Conservation (phyloP, 2,888 invertebrate species). For the Mamestra brassicae region DNA sequence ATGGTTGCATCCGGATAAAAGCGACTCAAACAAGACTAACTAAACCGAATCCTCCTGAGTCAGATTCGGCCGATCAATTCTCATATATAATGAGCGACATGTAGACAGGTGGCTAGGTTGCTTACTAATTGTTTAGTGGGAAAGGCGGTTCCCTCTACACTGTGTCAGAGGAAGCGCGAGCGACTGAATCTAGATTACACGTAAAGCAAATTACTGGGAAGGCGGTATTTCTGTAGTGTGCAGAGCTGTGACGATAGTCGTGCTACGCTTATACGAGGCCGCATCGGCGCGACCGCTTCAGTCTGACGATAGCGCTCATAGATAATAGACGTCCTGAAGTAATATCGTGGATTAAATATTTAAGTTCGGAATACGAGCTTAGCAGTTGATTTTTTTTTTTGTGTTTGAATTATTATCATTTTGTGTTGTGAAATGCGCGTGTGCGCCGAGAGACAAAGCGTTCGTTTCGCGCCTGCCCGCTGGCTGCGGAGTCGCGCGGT, state of each 20-base stretch:
- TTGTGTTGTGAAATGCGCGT: constrained; percentile 86
- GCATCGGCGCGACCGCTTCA: constrained; percentile 75
- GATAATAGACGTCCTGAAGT: constrained; percentile 77
- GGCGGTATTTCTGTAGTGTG: constrained; percentile 76
- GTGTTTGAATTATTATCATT: constrained; percentile 52
- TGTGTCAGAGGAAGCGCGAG: constrained; percentile 69
- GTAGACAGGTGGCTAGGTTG: constrained; percentile 18
- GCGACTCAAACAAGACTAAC: constrained; percentile 29
- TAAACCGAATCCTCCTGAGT: constrained; percentile 27
- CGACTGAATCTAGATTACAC: constrained; percentile 71
- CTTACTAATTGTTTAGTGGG: constrained; percentile 51
- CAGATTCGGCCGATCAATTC: constrained; percentile 28
- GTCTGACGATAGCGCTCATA: constrained; percentile 83
- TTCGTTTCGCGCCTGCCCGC: constrained; percentile 80
- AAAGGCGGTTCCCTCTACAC: constrained; percentile 59
- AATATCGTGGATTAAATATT: constrained; percentile 56
- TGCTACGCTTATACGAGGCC: constrained; percentile 68
- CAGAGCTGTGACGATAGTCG: constrained; percentile 71
- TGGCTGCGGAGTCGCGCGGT: constrained; percentile 83
- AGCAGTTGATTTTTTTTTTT: constrained; percentile 60
- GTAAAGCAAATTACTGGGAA: constrained; percentile 79
- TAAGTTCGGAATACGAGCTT: constrained; percentile 61
- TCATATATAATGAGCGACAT: constrained; percentile 13
- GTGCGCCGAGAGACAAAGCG: constrained; percentile 85
- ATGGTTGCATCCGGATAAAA: constrained; percentile 45